Evolutionary conservation across 2,113 vertebrate genomes (phyloP).

Genomic region (Mormyrus lacerda): DNA sequence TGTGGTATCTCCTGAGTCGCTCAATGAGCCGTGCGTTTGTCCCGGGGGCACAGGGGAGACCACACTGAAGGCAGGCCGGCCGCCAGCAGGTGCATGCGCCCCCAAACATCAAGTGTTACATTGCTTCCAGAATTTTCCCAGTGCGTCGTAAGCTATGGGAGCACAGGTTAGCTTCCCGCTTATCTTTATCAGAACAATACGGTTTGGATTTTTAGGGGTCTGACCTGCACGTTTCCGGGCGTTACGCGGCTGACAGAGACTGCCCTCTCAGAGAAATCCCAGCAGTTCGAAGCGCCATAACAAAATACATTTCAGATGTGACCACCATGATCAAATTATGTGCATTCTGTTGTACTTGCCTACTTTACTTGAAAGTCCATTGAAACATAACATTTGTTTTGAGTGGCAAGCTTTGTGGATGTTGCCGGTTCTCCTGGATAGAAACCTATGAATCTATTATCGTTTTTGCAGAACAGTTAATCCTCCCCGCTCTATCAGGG

Average conservation of each 20-base stretch:
- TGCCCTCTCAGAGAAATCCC: not conserved
- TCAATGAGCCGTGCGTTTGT: not conserved
- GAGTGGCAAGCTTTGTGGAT: slow-evolving; percentile 10
- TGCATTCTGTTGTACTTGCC: not conserved
- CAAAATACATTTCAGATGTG: slow-evolving; percentile 35
- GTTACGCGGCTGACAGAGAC: not conserved
- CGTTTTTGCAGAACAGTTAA: not conserved
- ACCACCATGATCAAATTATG: not conserved
- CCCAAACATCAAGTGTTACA: not conserved
- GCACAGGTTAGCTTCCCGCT: not conserved
- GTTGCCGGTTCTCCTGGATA: slow-evolving; percentile 11
- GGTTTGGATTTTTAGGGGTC: not conserved
- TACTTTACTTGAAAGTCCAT: not conserved
- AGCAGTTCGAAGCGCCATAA: slow-evolving; percentile 9
- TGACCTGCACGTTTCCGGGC: not conserved
- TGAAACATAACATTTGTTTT: slow-evolving; percentile 2
- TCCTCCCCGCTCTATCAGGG: not conserved
- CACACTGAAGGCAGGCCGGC: not conserved
- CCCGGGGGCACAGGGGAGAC: not conserved
- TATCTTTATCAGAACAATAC: not conserved
- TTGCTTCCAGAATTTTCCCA: not conserved
- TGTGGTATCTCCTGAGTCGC: not conserved
- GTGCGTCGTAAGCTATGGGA: not conserved
- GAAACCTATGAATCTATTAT: not conserved
- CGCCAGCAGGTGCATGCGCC: not conserved